Evolutionary conservation across 2,797 vertebrate species (phyloP).

Genomic region (Sebastes steindachneri): DNA sequence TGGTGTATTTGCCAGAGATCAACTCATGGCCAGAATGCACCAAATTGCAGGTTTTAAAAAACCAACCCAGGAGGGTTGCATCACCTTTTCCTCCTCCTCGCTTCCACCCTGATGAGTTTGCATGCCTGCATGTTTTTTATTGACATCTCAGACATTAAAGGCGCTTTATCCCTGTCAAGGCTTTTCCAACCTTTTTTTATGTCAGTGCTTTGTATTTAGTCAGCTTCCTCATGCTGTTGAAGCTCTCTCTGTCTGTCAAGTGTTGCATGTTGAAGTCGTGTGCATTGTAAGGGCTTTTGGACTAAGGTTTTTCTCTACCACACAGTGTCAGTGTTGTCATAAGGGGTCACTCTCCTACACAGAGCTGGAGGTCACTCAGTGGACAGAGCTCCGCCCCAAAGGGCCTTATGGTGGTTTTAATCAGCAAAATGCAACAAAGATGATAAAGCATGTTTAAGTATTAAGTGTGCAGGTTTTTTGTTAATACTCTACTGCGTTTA

Average conservation of each 20-base stretch:
- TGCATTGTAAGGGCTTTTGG: background rate
- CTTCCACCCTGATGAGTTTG: too few relatives aligned
- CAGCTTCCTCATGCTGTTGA: background rate
- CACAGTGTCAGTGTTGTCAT: background rate
- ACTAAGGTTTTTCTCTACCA: background rate
- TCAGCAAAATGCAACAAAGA: background rate
- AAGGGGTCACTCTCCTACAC: background rate
- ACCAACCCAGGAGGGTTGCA: too few relatives aligned
- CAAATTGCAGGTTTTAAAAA: too few relatives aligned
- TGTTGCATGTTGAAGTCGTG: constrained; percentile 24
- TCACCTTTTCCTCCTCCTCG: too few relatives aligned
- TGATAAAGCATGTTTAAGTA: background rate
- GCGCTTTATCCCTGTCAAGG: background rate
- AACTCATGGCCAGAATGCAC: too few relatives aligned
- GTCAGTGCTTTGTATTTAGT: background rate
- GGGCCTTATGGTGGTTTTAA: background rate
- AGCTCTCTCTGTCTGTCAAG: background rate
- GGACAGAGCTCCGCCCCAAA: background rate
- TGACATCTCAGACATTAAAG: background rate
- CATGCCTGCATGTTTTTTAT: too few relatives aligned
- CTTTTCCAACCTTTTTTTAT: background rate
- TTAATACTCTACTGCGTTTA: background rate
- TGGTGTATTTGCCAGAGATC: too few relatives aligned
- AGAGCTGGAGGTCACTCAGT: background rate
- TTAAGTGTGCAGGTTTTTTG: background rate